Conservation (phyloP, 2,888 invertebrate species). For the Drosophila fulvimacula region DNA sequence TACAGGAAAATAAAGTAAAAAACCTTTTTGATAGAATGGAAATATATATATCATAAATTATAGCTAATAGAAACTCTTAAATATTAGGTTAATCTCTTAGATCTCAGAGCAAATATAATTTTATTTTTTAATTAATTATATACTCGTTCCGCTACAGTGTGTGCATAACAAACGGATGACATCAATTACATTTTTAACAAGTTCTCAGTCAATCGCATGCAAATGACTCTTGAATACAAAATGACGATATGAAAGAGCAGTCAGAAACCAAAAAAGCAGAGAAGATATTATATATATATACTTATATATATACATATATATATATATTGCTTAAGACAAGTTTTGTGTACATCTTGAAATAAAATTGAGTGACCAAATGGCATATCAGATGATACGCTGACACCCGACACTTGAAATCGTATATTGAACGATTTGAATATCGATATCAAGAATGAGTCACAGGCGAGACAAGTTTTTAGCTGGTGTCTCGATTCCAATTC, state of each 20-base stretch:
- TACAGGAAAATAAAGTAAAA: too few relatives aligned
- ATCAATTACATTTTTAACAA: slow-evolving; percentile 23
- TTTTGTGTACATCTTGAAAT: slow-evolving; percentile 4
- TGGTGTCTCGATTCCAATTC: neutral
- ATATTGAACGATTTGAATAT: slow-evolving; percentile 11
- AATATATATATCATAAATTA: neutral
- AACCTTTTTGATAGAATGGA: too few relatives aligned
- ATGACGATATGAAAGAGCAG: slow-evolving; percentile 6
- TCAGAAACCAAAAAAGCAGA: neutral
- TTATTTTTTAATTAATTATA: neutral
- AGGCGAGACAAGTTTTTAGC: neutral
- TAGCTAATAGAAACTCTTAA: neutral
- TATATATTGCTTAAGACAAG: slow-evolving; percentile 8
- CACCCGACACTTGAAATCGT: slow-evolving; percentile 8
- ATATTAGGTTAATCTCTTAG: too few relatives aligned
- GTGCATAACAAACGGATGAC: slow-evolving; percentile 8
- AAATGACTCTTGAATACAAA: slow-evolving; percentile 27
- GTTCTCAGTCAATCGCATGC: slow-evolving; percentile 12
- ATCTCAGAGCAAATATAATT: neutral
- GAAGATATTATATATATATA: neutral
- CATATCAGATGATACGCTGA: slow-evolving; percentile 10
- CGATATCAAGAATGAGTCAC: slow-evolving; percentile 14
- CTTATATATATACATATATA: neutral
- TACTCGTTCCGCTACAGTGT: neutral
- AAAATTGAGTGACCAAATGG: neutral